These are phyloP conservation scores for Notarius quadriscutis DNA, from an alignment of 2,113 vertebrate genomes.

Conservation along the genomic window DNA sequence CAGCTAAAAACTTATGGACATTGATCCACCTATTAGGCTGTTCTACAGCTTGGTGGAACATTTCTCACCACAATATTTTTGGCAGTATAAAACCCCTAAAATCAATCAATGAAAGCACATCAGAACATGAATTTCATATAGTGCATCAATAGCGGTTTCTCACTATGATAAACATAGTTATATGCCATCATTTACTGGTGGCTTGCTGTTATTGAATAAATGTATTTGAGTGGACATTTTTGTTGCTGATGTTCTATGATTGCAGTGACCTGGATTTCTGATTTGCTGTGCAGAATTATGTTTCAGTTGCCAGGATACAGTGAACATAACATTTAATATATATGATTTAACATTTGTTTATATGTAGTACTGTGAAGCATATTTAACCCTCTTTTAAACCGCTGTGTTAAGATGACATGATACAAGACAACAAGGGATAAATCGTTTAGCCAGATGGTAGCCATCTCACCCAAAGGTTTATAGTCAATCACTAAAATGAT, in stretches of 20 bases:
- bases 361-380: neutral
- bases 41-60: neutral
- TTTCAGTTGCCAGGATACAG: neutral
- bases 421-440: neutral
- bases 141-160: neutral
- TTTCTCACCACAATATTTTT: neutral
- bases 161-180: neutral
- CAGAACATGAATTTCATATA: neutral
- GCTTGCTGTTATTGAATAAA: neutral
- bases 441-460: neutral
- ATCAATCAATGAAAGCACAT: neutral
- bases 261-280: neutral
- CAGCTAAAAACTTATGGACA: neutral
- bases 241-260: neutral
- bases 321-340: neutral
- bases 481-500: neutral
- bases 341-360: neutral
- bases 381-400: neutral
- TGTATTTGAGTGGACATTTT: neutral
- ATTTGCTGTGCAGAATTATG: neutral
- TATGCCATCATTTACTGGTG: neutral
- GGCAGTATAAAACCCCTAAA: too few species aligned
- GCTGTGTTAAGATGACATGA: neutral
- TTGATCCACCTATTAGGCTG: slow-evolving; percentile 23
- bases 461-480: neutral